Evolutionary conservation across 2,113 vertebrate species (phyloP).

Genomic region (Ursus arctos): DNA sequence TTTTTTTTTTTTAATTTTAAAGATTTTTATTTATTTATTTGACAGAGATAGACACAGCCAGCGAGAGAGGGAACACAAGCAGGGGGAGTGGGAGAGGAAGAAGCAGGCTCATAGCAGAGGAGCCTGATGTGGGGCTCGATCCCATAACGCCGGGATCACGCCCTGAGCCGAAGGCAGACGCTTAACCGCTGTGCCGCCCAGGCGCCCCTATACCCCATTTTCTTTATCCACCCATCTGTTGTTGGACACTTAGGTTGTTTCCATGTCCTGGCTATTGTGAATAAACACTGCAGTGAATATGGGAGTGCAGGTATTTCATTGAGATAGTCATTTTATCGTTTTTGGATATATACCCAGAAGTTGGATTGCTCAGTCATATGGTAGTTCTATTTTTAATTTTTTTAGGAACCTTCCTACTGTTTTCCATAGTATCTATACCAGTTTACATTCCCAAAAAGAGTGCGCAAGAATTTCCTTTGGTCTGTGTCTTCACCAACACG

Average conservation of each 20-base stretch:
- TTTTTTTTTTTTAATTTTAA: no score
- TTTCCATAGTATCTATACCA: neutral
- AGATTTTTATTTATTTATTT: no score
- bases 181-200: no score
- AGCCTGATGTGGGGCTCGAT: no score
- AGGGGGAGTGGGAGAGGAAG: no score
- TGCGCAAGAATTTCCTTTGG: neutral
- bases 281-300: neutral
- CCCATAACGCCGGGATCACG: no score
- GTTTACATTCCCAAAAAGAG: neutral
- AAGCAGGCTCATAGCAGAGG: no score
- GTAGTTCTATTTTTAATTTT: constrained; percentile 26
- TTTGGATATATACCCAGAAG: neutral
- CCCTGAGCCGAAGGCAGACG: no score
- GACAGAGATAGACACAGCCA: no score
- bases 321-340: neutral
- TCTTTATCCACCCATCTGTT: neutral
- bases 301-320: neutral
- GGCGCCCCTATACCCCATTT: neutral
- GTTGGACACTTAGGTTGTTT: neutral
- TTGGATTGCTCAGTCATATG: neutral
- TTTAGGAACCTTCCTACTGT: neutral
- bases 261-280: neutral
- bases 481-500: neutral
- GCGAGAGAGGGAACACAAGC: no score